A percentile compares a stretch with the other conserved stretches of the same genome.
These are phyloP conservation scores for Lophius piscatorius DNA, from an alignment of 2,113 vertebrate species.

Conservation along the genomic window DNA sequence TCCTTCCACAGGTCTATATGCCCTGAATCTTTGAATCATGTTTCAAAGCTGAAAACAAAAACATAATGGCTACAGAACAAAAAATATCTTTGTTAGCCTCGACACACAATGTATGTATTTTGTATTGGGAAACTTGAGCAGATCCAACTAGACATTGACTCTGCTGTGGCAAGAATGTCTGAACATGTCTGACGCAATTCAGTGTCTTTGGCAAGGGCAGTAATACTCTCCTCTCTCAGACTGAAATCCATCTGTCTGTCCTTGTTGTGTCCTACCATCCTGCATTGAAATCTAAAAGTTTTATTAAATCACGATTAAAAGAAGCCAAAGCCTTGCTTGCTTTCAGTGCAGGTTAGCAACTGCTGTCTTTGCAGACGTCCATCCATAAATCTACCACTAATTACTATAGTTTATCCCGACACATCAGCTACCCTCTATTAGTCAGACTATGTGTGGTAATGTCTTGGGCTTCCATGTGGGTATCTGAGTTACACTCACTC, in stretches of 20 bases:
- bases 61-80: slow-evolving; percentile 3
- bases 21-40: slow-evolving; percentile 10
- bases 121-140: slow-evolving; percentile 15
- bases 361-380: slow-evolving; percentile 62
- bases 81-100: slow-evolving; percentile 18
- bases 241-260: not conserved
- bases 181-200: slow-evolving; percentile 22
- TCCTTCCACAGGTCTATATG: slow-evolving; percentile 14
- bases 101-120: slow-evolving; percentile 6
- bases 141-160: slow-evolving; percentile 3
- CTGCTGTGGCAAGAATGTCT: slow-evolving; percentile 24
- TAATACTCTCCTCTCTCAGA: slow-evolving; percentile 11
- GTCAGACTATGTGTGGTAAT: slow-evolving; percentile 72
- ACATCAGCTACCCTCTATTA: slow-evolving; percentile 76
- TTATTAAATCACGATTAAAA: slow-evolving; percentile 2
- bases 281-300: slow-evolving; percentile 14
- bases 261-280: slow-evolving; percentile 18
- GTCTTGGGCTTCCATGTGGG: slow-evolving; percentile 61
- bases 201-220: slow-evolving; percentile 37
- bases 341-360: slow-evolving; percentile 42
- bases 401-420: slow-evolving; percentile 74
- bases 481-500: slow-evolving; percentile 53
- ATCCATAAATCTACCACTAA: slow-evolving; percentile 75
- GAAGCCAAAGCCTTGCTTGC: slow-evolving; percentile 8
- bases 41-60: slow-evolving; percentile 26